Base-by-base conservation (phyloP, 1,140 invertebrate species). In the Sycophila sp. region DNA sequence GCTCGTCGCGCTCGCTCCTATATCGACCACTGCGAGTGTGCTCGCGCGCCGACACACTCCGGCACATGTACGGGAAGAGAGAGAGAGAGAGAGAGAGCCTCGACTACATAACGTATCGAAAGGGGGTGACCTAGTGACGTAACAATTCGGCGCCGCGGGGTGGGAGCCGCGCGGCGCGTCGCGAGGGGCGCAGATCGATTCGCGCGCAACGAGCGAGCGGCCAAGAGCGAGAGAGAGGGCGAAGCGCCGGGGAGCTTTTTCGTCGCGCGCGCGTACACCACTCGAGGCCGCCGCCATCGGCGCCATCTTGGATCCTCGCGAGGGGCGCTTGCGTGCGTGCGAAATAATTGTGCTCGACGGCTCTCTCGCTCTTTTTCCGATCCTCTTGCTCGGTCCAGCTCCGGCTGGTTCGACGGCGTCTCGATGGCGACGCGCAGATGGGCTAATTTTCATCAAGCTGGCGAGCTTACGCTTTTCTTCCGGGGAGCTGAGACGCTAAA, bases 81-180 rank as follows among this genome's bases (percentile, higher is more conserved):
- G 40, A 42, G 40, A 42, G 40, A 42, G 40, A 42, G 40, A 42
- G 42, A 47, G 42, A 47, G 42, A 47, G 17, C 17, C n/a, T 24
- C 28, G 36, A 7, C n/a, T n/a, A n/a, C 17, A 19, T 24, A 47
- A 47, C 19, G 42, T 47, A 42, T 69, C 36, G 26, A 69, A 69
- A 69, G 47, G 49, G 68, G 58, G 58, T 69, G 68, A 69, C 68
- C 68, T 69, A 69, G 68, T 69, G 68, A 69, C 68, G 68, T 69
- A 69, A 69, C 68, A 69, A 63, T 53, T 53, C 32, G 67, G 45
- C 59, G 58, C 47, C 45, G 28, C 7, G 32, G 53, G 55, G 40
- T 36, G 34, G 45, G 58, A 32, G 36, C 7, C 11, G 11, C 19
- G 28, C 17, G 15, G 28, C n/a, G 17, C 8, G n/a, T n/a, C n/a